Base-by-base conservation (phyloP, 2,888 invertebrate genomes). In the Tanypteryx hageni region DNA sequence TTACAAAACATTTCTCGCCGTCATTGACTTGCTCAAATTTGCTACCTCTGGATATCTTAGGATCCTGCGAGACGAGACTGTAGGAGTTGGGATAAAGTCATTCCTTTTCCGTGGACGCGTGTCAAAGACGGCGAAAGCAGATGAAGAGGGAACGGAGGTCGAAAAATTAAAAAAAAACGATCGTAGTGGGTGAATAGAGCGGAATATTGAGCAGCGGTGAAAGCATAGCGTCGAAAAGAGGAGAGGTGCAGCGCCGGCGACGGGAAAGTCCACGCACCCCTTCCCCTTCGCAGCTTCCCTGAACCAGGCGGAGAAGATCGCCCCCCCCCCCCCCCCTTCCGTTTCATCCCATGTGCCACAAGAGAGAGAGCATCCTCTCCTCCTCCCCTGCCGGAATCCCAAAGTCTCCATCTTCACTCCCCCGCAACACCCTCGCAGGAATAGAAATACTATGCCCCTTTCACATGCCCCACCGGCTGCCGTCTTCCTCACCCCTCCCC, bases 401-500 rank as follows among this genome's bases (percentile, higher is more conserved):
- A 44, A 44, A 44, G 44, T 44, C 44, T 1, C 44, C 44, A 44
- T 44, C 44, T 44, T 44, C 44, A 44, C 56, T 13, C 59, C 83
- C 22, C 58, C 61, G 16, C 58, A 18, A 76, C n/a, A 27, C 61
- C 68, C 57, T 14, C 92, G 16, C 27, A 31, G 83, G 61, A 44
- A 61, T 83, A n/a, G 56, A 61, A 57, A 92, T 64, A 83, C 82
- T 22, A 56, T 57, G 22, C 14, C 22, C 68, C 27, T 76, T 64
- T 76, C 81, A 18, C 92, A 22, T 18, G 83, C 61, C n/a, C 14
- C 64, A 83, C 10, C 44, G 83, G 10, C 31, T 58, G 31, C 58
- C 94, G 94, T 94, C 44, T 44, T 44, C 44, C 82, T 31, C 31
- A 10, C 31, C 82, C 82, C 8, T 13, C 82, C 82, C 8, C n/a